A percentile compares a stretch with the other conserved stretches of the same genome.
These are phyloP conservation scores for Apoderus coryli DNA, from an alignment of 2,888 invertebrate species.

Conservation along the genomic window DNA sequence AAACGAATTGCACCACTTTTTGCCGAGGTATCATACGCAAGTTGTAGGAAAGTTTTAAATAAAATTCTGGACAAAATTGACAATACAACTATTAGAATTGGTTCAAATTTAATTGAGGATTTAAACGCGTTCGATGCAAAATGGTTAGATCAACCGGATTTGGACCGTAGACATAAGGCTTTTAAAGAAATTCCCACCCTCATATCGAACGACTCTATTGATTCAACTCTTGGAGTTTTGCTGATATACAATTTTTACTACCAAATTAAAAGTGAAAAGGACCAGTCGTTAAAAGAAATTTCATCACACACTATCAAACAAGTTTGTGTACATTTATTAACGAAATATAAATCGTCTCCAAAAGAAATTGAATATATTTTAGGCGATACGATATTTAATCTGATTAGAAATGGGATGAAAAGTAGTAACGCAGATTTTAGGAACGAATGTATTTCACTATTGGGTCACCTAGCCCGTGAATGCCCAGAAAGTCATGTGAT, in stretches of 20 bases:
- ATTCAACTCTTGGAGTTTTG: slow-evolving; percentile 51
- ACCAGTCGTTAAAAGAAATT: slow-evolving; percentile 69
- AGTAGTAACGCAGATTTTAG: slow-evolving; percentile 55
- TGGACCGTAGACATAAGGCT: slow-evolving; percentile 62
- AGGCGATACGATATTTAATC: slow-evolving; percentile 54
- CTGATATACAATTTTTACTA: slow-evolving; percentile 73
- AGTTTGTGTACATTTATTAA: slow-evolving; percentile 49
- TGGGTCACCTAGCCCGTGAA: slow-evolving; percentile 63
- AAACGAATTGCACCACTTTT: slow-evolving; percentile 58
- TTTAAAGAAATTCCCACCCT: slow-evolving; percentile 53
- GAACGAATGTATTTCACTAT: slow-evolving; percentile 62
- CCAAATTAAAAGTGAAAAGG: slow-evolving; percentile 62
- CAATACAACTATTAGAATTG: slow-evolving; percentile 29
- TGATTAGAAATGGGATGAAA: slow-evolving; percentile 59
- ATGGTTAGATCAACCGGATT: slow-evolving; percentile 92
- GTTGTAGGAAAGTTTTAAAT: slow-evolving; percentile 47
- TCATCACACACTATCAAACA: slow-evolving; percentile 59
- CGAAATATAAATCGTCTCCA: slow-evolving; percentile 37
- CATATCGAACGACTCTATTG: slow-evolving; percentile 36
- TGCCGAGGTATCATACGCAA: slow-evolving; percentile 46
- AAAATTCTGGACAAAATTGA: slow-evolving; percentile 41
- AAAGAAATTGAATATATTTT: slow-evolving; percentile 51
- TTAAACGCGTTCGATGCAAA: slow-evolving; percentile 79
- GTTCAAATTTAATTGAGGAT: slow-evolving; percentile 42
- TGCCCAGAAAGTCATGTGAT: slow-evolving; percentile 57